Evolutionary conservation across 2,113 vertebrate genomes (phyloP), one percentile per base, ranked within the genome.

Genomic region (Ochotona curzoniae): DNA sequence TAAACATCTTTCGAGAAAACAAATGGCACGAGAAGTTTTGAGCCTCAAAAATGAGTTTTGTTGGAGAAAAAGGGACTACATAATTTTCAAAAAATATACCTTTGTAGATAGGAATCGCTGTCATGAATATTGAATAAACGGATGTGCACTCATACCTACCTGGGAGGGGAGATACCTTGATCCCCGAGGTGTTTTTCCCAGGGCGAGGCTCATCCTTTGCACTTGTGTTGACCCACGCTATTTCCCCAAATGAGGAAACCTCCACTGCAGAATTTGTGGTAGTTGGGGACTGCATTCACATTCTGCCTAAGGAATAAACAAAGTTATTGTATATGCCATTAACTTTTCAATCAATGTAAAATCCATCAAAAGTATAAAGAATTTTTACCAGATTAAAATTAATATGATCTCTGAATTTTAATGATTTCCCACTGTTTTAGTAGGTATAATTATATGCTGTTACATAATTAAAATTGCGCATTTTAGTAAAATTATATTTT

Each of bases 341-440:
- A 35, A 18, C 64, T 83, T 78, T 28, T 70, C 78, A 71, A 74
- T 3, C 61, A 71, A 18, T 32, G 38, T 84, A 60, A 51, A 47
- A 35, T 12, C 73, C n/a, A 67, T 74, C 69, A 94, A n/a, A 8
- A 51, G 0, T 60, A 3, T 71, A 74, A 71, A 8, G 25, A 51
- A 57, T 57, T 51, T 89, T 91, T 83, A 30, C 12, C 25, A 75
- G 64, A 74, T 75, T 83, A 69, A 85, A 78, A 82, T 70, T 54
- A 60, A n/a, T 54, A 47, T 3, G 2, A 0, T 54, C 32, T 82
- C 23, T 64, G 44, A 67, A 60, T 84, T 94, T 94, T 26, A 84
- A 8, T 54, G 13, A 81, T 1, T 63, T 83, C 2, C 54, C 60
- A 1, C 18, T 63, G 17, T 74, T 87, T 95, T 86, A 86, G 54